These are phyloP conservation scores for Lymantria monacha DNA, from an alignment of 2,888 invertebrate genomes.

Conservation along the genomic window DNA sequence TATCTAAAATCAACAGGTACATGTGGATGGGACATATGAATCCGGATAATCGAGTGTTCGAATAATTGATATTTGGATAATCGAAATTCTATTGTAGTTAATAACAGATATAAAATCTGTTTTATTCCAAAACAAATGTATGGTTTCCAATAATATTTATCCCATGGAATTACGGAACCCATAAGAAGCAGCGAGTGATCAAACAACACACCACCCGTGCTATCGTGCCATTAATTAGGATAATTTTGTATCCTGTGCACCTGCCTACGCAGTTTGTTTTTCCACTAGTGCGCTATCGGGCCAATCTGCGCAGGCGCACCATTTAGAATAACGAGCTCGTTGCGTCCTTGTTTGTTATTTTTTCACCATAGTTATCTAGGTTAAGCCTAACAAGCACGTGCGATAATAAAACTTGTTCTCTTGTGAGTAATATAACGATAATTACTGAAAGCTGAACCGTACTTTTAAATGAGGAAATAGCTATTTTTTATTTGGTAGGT, in stretches of 20 bases:
- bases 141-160: too few species aligned
- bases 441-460: not conserved
- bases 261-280: slow-evolving; percentile 33
- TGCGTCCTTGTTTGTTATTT: slow-evolving; percentile 27
- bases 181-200: not conserved
- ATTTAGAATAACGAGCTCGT: slow-evolving; percentile 20
- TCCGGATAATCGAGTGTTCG: too few species aligned
- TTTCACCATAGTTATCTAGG: slow-evolving; percentile 26
- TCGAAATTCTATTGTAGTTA: too few species aligned
- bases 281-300: slow-evolving; percentile 36
- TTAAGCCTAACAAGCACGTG: slow-evolving; percentile 15
- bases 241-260: slow-evolving; percentile 31
- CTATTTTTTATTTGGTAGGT: not conserved
- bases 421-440: not conserved
- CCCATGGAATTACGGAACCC: slow-evolving; percentile 13
- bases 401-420: slow-evolving; percentile 17
- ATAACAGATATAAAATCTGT: too few species aligned
- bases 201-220: not conserved
- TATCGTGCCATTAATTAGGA: slow-evolving; percentile 28
- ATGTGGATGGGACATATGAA: too few species aligned
- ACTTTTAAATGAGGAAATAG: not conserved
- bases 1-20: too few species aligned
- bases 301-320: slow-evolving; percentile 40
- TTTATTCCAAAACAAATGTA: too few species aligned
- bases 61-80: too few species aligned